These are phyloP conservation scores for Schlechtendalia chinensis DNA, from an alignment of 1,140 invertebrate species.

Conservation along the genomic window DNA sequence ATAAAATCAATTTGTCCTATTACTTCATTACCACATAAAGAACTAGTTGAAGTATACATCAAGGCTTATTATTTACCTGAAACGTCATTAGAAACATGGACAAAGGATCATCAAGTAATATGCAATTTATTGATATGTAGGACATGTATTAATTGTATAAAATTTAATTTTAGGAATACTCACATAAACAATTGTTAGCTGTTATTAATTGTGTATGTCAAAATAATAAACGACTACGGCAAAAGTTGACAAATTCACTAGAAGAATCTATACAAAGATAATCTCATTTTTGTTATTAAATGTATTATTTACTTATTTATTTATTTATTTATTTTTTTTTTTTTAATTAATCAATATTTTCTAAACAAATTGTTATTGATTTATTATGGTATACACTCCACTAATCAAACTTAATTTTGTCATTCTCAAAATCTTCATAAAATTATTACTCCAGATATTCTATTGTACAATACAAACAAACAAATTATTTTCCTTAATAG, in stretches of 20 bases:
- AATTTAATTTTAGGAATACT: conserved; percentile 71
- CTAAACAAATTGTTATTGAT: not conserved
- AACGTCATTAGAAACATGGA: conserved; percentile 82
- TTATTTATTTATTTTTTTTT: conserved; percentile 3
- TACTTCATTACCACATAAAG: conserved; percentile 81
- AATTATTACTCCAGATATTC: too few species aligned
- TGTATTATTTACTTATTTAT: not conserved
- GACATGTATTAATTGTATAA: conserved; percentile 42
- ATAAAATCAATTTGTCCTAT: conserved; percentile 80
- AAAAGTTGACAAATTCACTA: conserved; percentile 71
- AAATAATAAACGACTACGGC: conserved; percentile 81
- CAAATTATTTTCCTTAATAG: too few species aligned
- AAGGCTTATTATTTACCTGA: conserved; percentile 95
- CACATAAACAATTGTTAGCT: conserved; percentile 78
- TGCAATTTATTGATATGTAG: not conserved
- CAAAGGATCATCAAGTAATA: conserved; percentile 74
- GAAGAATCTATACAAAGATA: conserved; percentile 58
- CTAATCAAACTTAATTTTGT: too few species aligned
- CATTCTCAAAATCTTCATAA: too few species aligned
- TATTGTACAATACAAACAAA: too few species aligned
- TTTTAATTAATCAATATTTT: not conserved
- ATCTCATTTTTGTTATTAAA: conserved; percentile 22
- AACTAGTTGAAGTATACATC: conserved; percentile 91
- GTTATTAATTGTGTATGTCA: conserved; percentile 84
- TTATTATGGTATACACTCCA: too few species aligned